These are phyloP conservation scores for Melanogrammus aeglefinus DNA, from an alignment of 2,797 vertebrate genomes.

Conservation along the genomic window DNA sequence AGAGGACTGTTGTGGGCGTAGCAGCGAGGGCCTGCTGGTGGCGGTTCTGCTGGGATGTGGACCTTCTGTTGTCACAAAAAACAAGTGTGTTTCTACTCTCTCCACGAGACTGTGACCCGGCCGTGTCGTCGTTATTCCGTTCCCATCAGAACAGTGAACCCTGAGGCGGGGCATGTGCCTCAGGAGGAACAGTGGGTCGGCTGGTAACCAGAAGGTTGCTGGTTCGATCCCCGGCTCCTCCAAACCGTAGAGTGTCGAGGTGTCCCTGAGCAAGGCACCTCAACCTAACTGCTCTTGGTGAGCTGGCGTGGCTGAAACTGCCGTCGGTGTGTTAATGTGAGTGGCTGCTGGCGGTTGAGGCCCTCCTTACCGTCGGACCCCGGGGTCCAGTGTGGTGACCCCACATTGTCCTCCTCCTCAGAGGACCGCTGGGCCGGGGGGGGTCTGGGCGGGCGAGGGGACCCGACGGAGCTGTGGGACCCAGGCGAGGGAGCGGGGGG, in stretches of 20 bases:
- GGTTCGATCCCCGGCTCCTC: no score
- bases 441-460: background rate
- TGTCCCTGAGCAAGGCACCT: no score
- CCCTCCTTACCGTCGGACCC: background rate
- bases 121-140: no score
- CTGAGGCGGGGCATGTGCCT: no score
- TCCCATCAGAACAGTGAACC: no score
- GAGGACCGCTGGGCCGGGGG: background rate
- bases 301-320: no score
- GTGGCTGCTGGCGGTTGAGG: no score
- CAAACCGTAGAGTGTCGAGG: no score
- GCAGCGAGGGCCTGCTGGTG: background rate
- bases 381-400: background rate
- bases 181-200: no score
- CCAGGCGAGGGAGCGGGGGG: background rate
- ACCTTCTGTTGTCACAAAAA: background rate
- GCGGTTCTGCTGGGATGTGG: background rate
- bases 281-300: no score
- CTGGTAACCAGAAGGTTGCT: no score
- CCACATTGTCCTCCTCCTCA: background rate
- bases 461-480: background rate
- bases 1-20: slow-evolving; percentile 12
- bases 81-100: background rate
- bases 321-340: no score
- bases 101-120: background rate